These are phyloP conservation scores for Octodon degus DNA, from an alignment of 2,113 vertebrate genomes.

Conservation along the genomic window DNA sequence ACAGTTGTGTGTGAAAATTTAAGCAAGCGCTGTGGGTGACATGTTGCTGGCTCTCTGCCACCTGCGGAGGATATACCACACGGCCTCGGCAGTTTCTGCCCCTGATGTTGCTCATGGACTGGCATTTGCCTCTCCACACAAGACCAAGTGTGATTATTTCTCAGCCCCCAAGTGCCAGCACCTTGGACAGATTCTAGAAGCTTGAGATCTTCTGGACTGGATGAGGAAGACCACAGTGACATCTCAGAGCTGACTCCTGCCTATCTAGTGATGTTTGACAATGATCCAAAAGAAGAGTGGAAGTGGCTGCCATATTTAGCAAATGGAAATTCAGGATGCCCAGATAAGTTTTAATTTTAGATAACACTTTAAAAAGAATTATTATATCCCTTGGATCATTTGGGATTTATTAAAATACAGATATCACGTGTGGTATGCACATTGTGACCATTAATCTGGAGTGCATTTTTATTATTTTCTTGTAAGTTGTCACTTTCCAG, in stretches of 20 bases:
- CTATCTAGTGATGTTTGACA: neutral
- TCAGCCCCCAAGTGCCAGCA: neutral
- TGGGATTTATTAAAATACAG: neutral
- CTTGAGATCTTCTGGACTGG: neutral
- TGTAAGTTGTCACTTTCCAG: neutral
- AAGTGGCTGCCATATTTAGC: neutral
- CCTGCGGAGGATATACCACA: too few relatives aligned
- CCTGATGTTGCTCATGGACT: neutral
- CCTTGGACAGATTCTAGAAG: neutral
- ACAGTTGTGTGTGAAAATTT: neutral
- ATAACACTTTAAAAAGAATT: neutral
- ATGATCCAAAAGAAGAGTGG: neutral
- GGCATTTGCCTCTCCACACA: neutral
- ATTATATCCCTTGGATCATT: neutral
- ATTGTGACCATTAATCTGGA: neutral
- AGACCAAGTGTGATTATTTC: neutral
- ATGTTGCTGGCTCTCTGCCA: too few relatives aligned
- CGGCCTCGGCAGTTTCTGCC: neutral
- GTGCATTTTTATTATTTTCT: conserved; percentile 14
- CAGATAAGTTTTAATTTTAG: neutral
- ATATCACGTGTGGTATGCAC: too few relatives aligned
- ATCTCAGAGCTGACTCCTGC: neutral
- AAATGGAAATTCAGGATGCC: neutral
- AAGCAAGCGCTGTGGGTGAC: neutral
- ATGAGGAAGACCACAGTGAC: neutral